Base-by-base conservation (phyloP, 2,888 invertebrate genomes). In the Isotomurus palustris region DNA sequence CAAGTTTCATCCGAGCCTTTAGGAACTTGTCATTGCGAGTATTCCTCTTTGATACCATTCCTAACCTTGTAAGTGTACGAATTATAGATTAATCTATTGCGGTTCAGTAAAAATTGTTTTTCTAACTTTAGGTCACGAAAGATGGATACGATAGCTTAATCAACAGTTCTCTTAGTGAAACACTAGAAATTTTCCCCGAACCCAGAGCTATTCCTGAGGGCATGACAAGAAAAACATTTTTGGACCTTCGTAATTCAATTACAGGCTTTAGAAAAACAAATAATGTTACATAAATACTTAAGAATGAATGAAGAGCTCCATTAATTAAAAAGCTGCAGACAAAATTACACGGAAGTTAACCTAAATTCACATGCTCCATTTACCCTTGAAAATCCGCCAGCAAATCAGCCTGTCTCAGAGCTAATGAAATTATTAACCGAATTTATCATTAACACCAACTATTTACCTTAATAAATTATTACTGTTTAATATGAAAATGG, bases 41-140 rank as follows among this genome's bases (percentile, higher is more conserved):
- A 35, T 49, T 49, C 24, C 35, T 49, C 4, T 49, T 49, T 49
- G 49, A 49, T 21, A 28, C 17, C 12, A 27, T 10, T 35, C 49
- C 49, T 27, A 49, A 49, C 29, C 29, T 49, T 5, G 49, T 49
- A 35, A 17, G 17, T 44, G 10, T 5, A 22, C 24, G 6, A 28
- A 47, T 47, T 27, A 12, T 28, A 6, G 12, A 17, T 40, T 10
- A 40, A 40, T 40, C 10, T 40, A n/a, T 40, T 17, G 25, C n/a
- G n/a, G n/a, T n/a, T n/a, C n/a, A n/a, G n/a, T n/a, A n/a, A n/a
- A n/a, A n/a, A n/a, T n/a, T n/a, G n/a, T 5, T 28, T 47, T 22
- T n/a, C 28, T 28, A n/a, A n/a, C n/a, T 14, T 4, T 14, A 49
- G 49, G 49, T 49, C n/a, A 49, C 49, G 2, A 29, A 4, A 22